These are phyloP conservation scores for Tapera naevia DNA, from an alignment of 2,797 vertebrate species.

Conservation along the genomic window DNA sequence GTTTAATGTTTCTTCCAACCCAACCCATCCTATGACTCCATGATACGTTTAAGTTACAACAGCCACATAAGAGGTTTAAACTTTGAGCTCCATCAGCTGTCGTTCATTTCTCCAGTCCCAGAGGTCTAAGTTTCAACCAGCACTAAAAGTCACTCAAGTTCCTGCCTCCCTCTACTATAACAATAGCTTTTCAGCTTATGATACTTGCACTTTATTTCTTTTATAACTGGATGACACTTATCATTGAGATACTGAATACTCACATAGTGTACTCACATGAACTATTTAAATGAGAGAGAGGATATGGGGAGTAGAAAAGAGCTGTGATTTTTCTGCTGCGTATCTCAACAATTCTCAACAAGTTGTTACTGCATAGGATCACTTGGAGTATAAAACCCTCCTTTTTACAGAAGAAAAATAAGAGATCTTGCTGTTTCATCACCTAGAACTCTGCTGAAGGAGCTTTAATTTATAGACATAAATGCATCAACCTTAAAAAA, in stretches of 20 bases:
- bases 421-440: background rate
- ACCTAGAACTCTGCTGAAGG: background rate
- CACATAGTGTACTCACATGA: background rate
- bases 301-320: background rate
- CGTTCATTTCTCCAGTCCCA: background rate
- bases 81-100: background rate
- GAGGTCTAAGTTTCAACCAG: background rate
- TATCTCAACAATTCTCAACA: background rate
- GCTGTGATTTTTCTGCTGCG: background rate
- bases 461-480: conserved; percentile 22
- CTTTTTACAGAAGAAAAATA: background rate
- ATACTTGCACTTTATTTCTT: background rate
- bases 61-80: background rate
- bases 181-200: background rate
- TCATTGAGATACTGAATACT: background rate
- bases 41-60: too few species aligned
- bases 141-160: background rate
- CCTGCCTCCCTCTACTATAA: background rate
- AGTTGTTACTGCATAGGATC: background rate
- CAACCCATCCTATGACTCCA: too few species aligned
- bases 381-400: background rate
- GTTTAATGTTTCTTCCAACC: too few species aligned
- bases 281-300: background rate
- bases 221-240: background rate
- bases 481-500: background rate